Evolutionary conservation across 2,888 invertebrate species (phyloP), one percentile per base, ranked within the genome.

Genomic region (Caenorhabditis sp.): DNA sequence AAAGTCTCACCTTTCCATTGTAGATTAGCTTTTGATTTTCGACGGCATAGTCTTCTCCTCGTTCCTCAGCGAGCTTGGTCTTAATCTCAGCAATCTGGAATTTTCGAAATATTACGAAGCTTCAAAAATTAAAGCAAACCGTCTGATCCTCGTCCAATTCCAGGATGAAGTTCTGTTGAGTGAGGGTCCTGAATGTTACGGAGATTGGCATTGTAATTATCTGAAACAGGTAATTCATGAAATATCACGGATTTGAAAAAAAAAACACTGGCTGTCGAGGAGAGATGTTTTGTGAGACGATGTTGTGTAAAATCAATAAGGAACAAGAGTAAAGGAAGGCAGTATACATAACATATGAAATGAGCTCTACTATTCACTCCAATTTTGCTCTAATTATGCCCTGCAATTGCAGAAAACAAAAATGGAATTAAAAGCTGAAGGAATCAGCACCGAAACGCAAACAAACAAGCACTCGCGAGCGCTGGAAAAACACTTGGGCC

Each of bases 11-110:
- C 74, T 88, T 87, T 65, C 88, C 88, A 35, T 87, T 87, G 79
- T 87, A 88, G 53, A 88, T 88, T 0, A 88, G 68, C 55, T 88
- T 88, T 71, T 85, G 85, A 5, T 78, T 55, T 0, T 85, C 87
- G n/a, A 79, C 82, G 0, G 83, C 81, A 35, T 72, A 82, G 7
- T 81, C 81, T 2, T 79, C 80, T 2, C 81, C 83, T n/a, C 81
- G 74, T 11, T 73, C 83, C 5, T 68, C 74, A 9, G 78, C 79
- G 11, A 88, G 83, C 58, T 81, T 79, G 41, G 75, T 39, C 66
- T 88, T 88, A 8, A 88, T 79, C 4, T 87, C 85, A 24, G 59
- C 80, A 15, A 88, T 79, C 85, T 87, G 41, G 22, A 82, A 68
- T 52, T 13, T 15, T 52, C n/a, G 43, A 0, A 41, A 41, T 24